Evolutionary conservation across 2,888 invertebrate species (phyloP).

Genomic region (Caenorhabditis angaria): DNA sequence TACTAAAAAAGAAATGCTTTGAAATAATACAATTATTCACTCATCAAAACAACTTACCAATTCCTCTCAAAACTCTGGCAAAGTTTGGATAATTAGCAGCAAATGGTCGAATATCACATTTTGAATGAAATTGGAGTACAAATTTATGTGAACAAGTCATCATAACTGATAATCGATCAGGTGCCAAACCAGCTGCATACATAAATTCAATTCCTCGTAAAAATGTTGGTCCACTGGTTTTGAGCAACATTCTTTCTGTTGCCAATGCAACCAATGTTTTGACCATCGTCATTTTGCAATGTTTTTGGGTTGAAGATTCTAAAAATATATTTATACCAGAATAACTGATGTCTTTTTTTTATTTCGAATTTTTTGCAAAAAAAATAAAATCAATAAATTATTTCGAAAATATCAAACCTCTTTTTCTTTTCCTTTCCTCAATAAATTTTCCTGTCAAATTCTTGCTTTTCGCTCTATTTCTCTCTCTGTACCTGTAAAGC

Average conservation of each 20-base stretch:
- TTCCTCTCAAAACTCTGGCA: conserved; percentile 47
- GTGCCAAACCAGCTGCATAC: conserved; percentile 55
- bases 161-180: conserved; percentile 52
- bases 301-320: not conserved
- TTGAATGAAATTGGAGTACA: conserved; percentile 60
- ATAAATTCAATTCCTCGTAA: conserved; percentile 54
- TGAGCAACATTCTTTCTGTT: conserved; percentile 59
- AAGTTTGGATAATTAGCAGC: conserved; percentile 56
- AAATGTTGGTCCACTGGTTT: conserved; percentile 57
- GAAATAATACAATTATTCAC: not conserved
- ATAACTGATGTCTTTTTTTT: too few species aligned
- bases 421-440: too few species aligned
- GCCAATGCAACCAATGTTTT: conserved; percentile 59
- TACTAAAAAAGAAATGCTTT: conserved; percentile 36
- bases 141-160: conserved; percentile 56
- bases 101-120: conserved; percentile 61
- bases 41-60: conserved; percentile 17
- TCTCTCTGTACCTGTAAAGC: not conserved
- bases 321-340: too few species aligned
- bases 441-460: too few species aligned
- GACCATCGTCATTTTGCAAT: conserved; percentile 47
- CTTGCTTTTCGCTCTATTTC: not conserved
- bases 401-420: too few species aligned
- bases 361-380: too few species aligned
- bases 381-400: too few species aligned